Evolutionary conservation across 2,888 invertebrate species (phyloP), one percentile per base, ranked within the genome.

Genomic region (Papilio elwesi): DNA sequence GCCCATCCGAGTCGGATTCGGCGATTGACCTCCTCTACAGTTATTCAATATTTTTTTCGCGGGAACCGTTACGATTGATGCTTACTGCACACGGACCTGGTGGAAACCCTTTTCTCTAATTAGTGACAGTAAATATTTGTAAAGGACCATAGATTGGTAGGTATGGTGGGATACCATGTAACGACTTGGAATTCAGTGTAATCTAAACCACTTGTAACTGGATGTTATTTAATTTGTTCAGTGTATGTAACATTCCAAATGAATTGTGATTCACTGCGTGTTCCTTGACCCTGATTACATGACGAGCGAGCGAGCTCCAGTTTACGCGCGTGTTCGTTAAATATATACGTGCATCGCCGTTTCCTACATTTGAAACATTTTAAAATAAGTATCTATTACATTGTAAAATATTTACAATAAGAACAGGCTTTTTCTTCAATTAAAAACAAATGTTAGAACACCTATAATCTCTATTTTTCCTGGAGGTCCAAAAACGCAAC

Each of bases 271-370:
- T 59, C 59, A 59, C 59, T 8, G 38, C 8, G n/a, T 59, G 38
- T 59, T n/a, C 59, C 59, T 59, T 59, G 59, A 59, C 59, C 59
- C 59, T 59, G 59, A 59, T 59, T 59, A 59, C n/a, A 59, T 59
- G 59, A 52, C 52, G 15, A 59, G 59, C n/a, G 15, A 59, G 59
- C n/a, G 59, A 59, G 59, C 38, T 38, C 59, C 59, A 38, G 59
- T 59, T 59, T 11, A 36, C 59, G 57, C 36, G 36, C 57, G 59
- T 38, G 59, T 9, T 38, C 59, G 59, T 59, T 59, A 59, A 59
- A 59, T 59, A 9, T 43, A 59, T 59, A 59, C 59, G 59, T 38
- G 13, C 59, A 59, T 38, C 38, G 38, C 13, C 15, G 52, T 52
- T 59, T 59, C n/a, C 59, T 59, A 59, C 59, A 59, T 38, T 59